phyloP scores from a whole-genome alignment of 2,113 vertebrate genomes.

The Noturus placidus region DNA sequence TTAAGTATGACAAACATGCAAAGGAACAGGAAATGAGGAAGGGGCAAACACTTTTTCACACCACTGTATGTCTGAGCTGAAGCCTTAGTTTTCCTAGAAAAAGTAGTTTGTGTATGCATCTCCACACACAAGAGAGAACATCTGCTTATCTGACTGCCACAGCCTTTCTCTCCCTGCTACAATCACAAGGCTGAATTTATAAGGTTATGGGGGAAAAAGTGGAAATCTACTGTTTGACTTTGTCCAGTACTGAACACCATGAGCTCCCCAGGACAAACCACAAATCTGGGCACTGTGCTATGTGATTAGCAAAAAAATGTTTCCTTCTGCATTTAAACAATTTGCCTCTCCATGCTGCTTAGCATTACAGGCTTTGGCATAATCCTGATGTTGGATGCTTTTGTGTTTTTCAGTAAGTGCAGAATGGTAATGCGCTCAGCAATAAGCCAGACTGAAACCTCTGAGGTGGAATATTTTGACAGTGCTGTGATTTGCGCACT shows the following conservation, averaged over 20 bases:
- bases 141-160: conserved; percentile 48
- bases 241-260: not conserved
- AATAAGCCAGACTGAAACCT: conserved; percentile 12
- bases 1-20: no score
- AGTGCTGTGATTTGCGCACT: not conserved
- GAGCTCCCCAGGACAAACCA: not conserved
- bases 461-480: conserved; percentile 17
- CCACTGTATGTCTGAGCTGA: conserved; percentile 10
- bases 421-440: conserved; percentile 15
- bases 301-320: not conserved
- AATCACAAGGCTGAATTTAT: not conserved
- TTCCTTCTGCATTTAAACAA: not conserved
- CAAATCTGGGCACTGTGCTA: not conserved
- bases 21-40: no score
- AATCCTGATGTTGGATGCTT: conserved; percentile 36
- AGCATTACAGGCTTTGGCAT: conserved; percentile 3
- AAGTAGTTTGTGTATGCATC: conserved; percentile 31
- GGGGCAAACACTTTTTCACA: no score
- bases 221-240: not conserved
- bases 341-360: conserved; percentile 24
- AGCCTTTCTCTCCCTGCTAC: conserved; percentile 22
- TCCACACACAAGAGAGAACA: conserved; percentile 22
- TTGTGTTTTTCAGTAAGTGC: conserved; percentile 27
- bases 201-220: not conserved
- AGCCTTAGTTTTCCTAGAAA: not conserved